phyloP scores from a whole-genome alignment of 2,113 vertebrate genomes.

The Callorhinus ursinus region DNA sequence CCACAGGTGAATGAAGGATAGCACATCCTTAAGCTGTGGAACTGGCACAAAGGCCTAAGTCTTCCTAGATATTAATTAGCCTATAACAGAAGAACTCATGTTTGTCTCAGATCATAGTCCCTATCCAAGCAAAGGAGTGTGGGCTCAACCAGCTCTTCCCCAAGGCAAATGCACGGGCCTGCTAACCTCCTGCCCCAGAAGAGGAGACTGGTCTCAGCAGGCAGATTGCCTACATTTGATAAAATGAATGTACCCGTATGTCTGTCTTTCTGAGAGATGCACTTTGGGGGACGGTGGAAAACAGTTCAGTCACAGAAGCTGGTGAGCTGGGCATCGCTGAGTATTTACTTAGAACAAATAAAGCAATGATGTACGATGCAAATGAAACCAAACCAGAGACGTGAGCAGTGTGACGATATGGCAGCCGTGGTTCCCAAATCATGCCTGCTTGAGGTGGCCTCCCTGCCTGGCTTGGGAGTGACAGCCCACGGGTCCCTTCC shows the following conservation, averaged over 20 bases:
- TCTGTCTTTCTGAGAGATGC: not conserved
- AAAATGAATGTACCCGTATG: not conserved
- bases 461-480: not conserved
- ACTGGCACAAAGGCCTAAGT: not conserved
- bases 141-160: not conserved
- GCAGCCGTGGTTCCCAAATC: not conserved
- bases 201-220: not conserved
- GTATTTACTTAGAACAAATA: not conserved
- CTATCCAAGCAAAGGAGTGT: not conserved
- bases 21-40: not conserved
- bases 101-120: not conserved
- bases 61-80: not conserved
- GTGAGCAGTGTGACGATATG: not conserved
- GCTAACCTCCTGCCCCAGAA: not conserved
- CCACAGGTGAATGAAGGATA: not conserved
- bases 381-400: not conserved
- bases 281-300: accelerated
- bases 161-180: not conserved
- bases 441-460: too few relatives aligned
- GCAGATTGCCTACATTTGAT: not conserved
- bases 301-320: not conserved
- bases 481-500: not conserved
- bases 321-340: not conserved
- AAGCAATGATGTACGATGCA: not conserved
- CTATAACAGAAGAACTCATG: not conserved